Evolutionary conservation across 2,113 vertebrate genomes (phyloP).

Genomic region (Gobiocypris rarus): DNA sequence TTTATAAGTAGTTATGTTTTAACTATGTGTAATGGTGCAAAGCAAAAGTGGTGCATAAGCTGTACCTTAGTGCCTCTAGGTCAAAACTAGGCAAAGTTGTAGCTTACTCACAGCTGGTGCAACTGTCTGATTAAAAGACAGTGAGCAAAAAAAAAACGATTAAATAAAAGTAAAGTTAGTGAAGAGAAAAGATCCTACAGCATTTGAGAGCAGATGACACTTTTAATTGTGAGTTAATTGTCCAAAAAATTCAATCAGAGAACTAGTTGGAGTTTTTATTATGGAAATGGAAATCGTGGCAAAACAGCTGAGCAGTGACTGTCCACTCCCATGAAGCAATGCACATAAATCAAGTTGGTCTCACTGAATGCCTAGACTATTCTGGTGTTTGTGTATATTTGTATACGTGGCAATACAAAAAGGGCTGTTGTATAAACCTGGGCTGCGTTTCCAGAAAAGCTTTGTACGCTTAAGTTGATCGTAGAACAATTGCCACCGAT

Average conservation of each 20-base stretch:
- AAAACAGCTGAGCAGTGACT: slow-evolving; percentile 21
- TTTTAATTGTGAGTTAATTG: slow-evolving; percentile 14
- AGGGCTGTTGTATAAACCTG: not conserved
- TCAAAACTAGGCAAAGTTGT: not conserved
- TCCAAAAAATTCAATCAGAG: not conserved
- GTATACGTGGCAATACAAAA: not conserved
- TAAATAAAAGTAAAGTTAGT: not conserved
- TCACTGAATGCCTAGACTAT: not conserved
- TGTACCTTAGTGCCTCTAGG: not conserved
- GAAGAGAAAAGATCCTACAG: not conserved
- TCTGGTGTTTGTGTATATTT: not conserved
- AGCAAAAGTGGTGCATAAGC: not conserved
- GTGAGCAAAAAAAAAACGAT: not conserved
- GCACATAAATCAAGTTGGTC: not conserved
- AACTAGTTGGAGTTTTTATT: not conserved
- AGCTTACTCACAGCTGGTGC: not conserved
- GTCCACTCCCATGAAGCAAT: not conserved
- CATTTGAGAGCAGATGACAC: not conserved
- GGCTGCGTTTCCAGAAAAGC: too few relatives aligned
- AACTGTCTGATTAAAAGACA: not conserved
- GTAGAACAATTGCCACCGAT: too few relatives aligned
- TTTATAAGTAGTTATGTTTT: not conserved
- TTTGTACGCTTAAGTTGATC: too few relatives aligned
- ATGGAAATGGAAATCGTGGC: not conserved
- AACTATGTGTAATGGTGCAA: not conserved